A percentile compares a stretch with the other conserved stretches of the same genome.
phyloP scores from a whole-genome alignment of 2,113 vertebrate species.

The Heterotis niloticus region DNA sequence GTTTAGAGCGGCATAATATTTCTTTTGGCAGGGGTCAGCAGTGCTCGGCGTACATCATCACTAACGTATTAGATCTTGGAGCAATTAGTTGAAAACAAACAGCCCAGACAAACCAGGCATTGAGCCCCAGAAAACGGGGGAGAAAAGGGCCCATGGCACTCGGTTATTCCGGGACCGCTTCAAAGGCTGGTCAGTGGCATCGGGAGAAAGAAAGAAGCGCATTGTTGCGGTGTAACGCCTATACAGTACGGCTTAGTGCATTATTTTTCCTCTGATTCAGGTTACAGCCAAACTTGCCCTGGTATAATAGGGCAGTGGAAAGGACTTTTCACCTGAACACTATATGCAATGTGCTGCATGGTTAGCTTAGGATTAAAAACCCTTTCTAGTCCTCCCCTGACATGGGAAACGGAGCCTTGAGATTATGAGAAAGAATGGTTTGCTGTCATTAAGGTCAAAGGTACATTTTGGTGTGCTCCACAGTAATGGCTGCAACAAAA shows the following conservation, averaged over 20 bases:
- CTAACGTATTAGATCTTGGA: constrained; percentile 97
- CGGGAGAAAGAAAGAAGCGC: constrained; percentile 78
- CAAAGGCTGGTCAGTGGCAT: constrained; percentile 75
- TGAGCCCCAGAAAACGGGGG: constrained; percentile 75
- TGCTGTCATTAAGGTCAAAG: constrained; percentile 65
- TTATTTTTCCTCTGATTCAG: constrained; percentile 82
- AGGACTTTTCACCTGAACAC: constrained; percentile 78
- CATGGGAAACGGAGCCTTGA: constrained; percentile 65
- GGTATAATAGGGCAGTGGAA: constrained; percentile 68
- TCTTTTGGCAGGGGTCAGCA: constrained; percentile 84
- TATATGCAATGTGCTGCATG: constrained; percentile 67
- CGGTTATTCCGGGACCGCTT: constrained; percentile 79
- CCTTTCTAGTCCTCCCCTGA: constrained; percentile 66
- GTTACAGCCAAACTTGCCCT: constrained; percentile 75
- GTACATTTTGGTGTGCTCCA: constrained; percentile 57
- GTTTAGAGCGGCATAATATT: constrained; percentile 76
- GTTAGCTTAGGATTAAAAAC: constrained; percentile 83
- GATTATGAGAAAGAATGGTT: constrained; percentile 61
- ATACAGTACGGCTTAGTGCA: constrained; percentile 71
- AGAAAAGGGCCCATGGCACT: constrained; percentile 82
- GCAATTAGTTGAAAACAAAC: constrained; percentile 98
- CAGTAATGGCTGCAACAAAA: constrained; percentile 54
- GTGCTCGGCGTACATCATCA: constrained; percentile 87
- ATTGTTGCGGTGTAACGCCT: constrained; percentile 82
- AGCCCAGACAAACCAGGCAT: constrained; percentile 89